Percentiles rank a stretch among this genome's conserved stretches.
Evolutionary conservation across 2,888 invertebrate species (phyloP).

Genomic region (Biston betularia): DNA sequence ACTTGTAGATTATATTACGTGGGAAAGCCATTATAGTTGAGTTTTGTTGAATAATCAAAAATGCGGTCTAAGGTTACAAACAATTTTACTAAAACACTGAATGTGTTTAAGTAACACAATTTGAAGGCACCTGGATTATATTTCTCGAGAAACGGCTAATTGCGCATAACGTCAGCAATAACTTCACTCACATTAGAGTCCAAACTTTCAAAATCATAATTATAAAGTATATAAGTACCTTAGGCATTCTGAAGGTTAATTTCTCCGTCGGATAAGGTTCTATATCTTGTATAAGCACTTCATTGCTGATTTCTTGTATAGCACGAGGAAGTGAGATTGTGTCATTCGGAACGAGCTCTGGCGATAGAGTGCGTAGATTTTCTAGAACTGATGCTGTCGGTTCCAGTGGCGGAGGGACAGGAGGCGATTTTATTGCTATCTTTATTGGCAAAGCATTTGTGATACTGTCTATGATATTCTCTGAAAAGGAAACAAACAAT

Average conservation of each 20-base stretch:
- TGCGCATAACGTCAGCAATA: too few relatives aligned
- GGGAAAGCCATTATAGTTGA: too few relatives aligned
- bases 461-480: slow-evolving; percentile 72
- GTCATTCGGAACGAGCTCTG: slow-evolving; percentile 69
- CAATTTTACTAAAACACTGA: too few relatives aligned
- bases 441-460: slow-evolving; percentile 73
- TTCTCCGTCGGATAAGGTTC: slow-evolving; percentile 33
- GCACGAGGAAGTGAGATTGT: slow-evolving; percentile 52
- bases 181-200: too few relatives aligned
- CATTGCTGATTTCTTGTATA: slow-evolving; percentile 20
- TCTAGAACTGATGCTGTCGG: slow-evolving; percentile 31
- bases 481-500: slow-evolving; percentile 53
- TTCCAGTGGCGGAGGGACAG: slow-evolving; percentile 68
- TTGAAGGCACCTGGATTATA: too few relatives aligned
- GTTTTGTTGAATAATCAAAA: too few relatives aligned
- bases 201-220: too few relatives aligned
- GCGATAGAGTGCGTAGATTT: slow-evolving; percentile 62
- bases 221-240: slow-evolving; percentile 29
- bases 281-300: slow-evolving; percentile 38
- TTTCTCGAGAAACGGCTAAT: too few relatives aligned
- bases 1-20: too few relatives aligned
- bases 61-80: too few relatives aligned
- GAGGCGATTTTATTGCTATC: slow-evolving; percentile 49
- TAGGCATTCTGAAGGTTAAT: slow-evolving; percentile 66
- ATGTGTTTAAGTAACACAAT: too few relatives aligned